Percentiles rank a stretch among this genome's conserved stretches.
Conservation (phyloP, 2,888 invertebrate species). For the Plemyria rubiginata region DNA sequence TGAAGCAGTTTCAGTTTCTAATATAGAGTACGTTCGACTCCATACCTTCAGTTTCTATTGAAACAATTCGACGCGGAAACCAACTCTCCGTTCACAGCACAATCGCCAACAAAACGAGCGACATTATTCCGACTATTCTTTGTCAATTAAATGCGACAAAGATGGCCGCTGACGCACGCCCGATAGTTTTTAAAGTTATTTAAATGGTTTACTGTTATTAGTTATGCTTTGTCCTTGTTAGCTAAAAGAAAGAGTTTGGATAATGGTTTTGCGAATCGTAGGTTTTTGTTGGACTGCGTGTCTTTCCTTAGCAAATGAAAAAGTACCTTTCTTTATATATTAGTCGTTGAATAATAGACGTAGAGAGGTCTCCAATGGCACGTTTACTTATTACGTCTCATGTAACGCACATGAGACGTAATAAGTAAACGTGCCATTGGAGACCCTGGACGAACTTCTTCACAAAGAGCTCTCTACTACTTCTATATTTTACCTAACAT, state of each 20-base stretch:
- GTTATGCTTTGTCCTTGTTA: slow-evolving; percentile 38
- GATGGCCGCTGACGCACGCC: slow-evolving; percentile 57
- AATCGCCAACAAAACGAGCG: slow-evolving; percentile 52
- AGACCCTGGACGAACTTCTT: no score
- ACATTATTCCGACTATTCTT: slow-evolving; percentile 62
- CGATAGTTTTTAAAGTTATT: slow-evolving; percentile 53
- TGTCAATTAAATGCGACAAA: slow-evolving; percentile 74
- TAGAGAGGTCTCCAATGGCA: no score
- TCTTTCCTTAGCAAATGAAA: slow-evolving; percentile 22
- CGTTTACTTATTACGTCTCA: no score
- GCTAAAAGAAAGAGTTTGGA: slow-evolving; percentile 40
- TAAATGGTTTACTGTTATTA: slow-evolving; percentile 65
- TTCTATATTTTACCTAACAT: no score
- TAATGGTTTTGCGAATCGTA: slow-evolving; percentile 36
- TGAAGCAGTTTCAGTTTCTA: no score
- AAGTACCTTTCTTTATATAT: no score
- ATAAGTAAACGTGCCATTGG: no score
- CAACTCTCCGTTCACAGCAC: slow-evolving; percentile 51
- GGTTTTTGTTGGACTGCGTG: slow-evolving; percentile 25
- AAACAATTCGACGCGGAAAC: slow-evolving; percentile 62
- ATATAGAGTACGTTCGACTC: slow-evolving; percentile 15
- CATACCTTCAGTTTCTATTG: slow-evolving; percentile 4
- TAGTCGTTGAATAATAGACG: no score
- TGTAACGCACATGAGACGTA: no score
- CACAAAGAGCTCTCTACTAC: no score